Evolutionary conservation across 1,140 invertebrate species (phyloP).

Genomic region (Drosophila mauritiana): DNA sequence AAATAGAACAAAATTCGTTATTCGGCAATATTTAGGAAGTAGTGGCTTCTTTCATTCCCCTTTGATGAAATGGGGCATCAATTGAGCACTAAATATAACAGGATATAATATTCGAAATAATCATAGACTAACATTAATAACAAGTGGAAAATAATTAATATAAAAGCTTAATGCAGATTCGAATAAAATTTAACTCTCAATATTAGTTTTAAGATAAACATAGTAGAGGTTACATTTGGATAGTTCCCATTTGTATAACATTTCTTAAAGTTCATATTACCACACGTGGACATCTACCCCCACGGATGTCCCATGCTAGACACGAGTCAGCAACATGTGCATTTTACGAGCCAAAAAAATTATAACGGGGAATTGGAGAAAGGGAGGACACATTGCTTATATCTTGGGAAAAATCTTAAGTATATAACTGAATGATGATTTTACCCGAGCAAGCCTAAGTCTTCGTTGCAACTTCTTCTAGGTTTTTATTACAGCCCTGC

Average conservation of each 20-base stretch:
- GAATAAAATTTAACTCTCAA: background rate
- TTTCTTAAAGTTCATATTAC: slow-evolving; percentile 12
- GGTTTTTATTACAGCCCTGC: slow-evolving; percentile 73
- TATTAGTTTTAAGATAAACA: no score
- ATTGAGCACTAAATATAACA: no score
- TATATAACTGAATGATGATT: slow-evolving; percentile 37
- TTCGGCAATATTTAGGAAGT: slow-evolving; percentile 22
- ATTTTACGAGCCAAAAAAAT: slow-evolving; percentile 71
- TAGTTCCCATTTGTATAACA: no score
- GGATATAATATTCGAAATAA: no score
- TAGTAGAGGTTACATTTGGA: no score
- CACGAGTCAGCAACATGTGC: slow-evolving; percentile 79
- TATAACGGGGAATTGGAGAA: slow-evolving; percentile 29
- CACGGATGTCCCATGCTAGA: slow-evolving; percentile 62
- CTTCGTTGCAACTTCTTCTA: slow-evolving; percentile 73
- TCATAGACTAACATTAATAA: no score
- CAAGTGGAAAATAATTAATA: no score
- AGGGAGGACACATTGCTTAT: slow-evolving; percentile 53
- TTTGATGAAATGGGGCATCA: no score
- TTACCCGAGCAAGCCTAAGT: slow-evolving; percentile 22
- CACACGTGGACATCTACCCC: slow-evolving; percentile 13
- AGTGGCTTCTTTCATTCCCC: background rate
- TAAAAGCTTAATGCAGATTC: no score
- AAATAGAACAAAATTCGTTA: slow-evolving; percentile 71
- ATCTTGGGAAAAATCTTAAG: slow-evolving; percentile 63